phyloP scores from a whole-genome alignment of 2,888 invertebrate species.

The Cylindroiulus punctatus region DNA sequence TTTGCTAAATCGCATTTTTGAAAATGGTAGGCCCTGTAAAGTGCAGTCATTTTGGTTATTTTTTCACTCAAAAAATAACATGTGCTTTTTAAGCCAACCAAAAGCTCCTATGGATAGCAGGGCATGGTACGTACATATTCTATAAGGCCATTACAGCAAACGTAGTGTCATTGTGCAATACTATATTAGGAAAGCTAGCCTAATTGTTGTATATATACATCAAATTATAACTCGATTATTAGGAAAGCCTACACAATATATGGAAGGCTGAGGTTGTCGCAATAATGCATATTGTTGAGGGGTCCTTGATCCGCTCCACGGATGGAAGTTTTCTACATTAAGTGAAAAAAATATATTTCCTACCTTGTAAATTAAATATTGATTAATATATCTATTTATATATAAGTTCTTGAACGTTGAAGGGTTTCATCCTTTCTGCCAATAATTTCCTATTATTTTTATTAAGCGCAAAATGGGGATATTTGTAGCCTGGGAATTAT shows the following conservation, averaged over 20 bases:
- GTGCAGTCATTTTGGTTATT: conserved; percentile 13
- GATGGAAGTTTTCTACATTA: background rate
- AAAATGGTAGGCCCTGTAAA: background rate
- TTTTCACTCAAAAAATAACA: background rate
- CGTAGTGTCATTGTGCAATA: conserved; percentile 42
- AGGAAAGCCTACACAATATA: background rate
- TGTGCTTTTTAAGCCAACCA: background rate
- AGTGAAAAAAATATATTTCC: background rate
- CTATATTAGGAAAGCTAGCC: conserved; percentile 2
- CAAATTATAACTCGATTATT: background rate
- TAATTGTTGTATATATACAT: conserved; percentile 32
- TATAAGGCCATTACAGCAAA: conserved; percentile 45
- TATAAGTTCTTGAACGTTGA: background rate
- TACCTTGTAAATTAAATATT: conserved; percentile 26
- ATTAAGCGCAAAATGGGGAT: conserved; percentile 34
- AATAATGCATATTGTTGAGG: background rate
- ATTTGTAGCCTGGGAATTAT: background rate
- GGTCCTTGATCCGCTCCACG: background rate
- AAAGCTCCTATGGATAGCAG: conserved; percentile 47
- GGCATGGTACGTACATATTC: conserved; percentile 11
- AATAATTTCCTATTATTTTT: background rate
- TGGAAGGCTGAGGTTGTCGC: background rate
- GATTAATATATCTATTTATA: conserved; percentile 16
- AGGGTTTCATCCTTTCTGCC: background rate
- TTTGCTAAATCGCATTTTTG: conserved; percentile 1